Conservation (phyloP, 1,140 invertebrate species). For the Calycopis cecrops region DNA sequence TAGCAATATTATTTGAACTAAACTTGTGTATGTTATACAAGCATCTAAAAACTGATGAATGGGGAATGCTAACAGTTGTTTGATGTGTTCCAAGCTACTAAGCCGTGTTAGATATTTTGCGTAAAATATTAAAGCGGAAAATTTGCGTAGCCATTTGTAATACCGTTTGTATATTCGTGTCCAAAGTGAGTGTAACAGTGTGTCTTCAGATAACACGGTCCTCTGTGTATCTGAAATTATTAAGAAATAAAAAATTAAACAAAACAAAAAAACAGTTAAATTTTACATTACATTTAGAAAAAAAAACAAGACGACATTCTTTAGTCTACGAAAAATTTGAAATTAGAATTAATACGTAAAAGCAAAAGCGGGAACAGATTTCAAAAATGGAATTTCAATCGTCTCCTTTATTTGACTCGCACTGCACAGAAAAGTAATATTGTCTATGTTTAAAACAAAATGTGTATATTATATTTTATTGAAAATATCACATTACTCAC, state of each 20-base stretch:
- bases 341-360: neutral
- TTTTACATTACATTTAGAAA: constrained; percentile 16
- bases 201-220: constrained; percentile 39
- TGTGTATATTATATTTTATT: constrained; percentile 12
- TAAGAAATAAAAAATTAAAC: constrained; percentile 29
- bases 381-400: neutral
- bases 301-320: neutral
- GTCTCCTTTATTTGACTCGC: neutral
- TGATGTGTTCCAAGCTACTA: neutral
- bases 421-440: neutral
- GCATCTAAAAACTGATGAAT: too few species aligned
- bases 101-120: constrained; percentile 10
- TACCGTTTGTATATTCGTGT: constrained; percentile 36
- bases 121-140: constrained; percentile 18
- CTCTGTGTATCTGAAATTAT: constrained; percentile 41
- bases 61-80: too few species aligned
- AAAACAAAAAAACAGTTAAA: constrained; percentile 17
- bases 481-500: constrained; percentile 56
- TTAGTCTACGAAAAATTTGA: neutral
- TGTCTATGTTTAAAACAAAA: constrained; percentile 27
- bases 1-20: too few species aligned
- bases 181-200: constrained; percentile 30
- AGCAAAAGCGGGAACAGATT: neutral
- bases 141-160: constrained; percentile 24
- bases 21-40: too few species aligned